Evolutionary conservation across 2,797 vertebrate species (phyloP).

Genomic region (Lycodopsis pacificus): DNA sequence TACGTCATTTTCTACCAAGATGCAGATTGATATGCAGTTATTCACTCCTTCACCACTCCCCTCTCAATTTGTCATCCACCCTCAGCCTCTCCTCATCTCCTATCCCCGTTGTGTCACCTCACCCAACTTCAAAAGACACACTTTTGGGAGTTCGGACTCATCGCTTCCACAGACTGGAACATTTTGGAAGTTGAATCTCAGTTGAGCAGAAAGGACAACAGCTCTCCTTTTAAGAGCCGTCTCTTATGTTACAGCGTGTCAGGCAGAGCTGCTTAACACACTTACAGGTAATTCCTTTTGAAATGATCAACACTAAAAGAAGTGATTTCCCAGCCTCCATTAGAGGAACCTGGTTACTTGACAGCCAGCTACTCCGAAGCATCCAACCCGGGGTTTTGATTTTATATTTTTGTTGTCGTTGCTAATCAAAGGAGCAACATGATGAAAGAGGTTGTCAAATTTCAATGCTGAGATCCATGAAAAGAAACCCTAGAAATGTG

Average conservation of each 20-base stretch:
- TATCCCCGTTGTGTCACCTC: not conserved
- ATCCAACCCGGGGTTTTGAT: slow-evolving; percentile 3
- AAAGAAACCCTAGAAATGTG: slow-evolving; percentile 21
- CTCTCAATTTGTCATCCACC: slow-evolving; percentile 8
- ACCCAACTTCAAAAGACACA: not conserved
- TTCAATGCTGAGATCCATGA: slow-evolving; percentile 25
- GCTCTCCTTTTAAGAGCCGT: not conserved
- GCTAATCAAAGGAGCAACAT: slow-evolving; percentile 36
- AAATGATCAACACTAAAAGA: slow-evolving; percentile 20
- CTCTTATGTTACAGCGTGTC: not conserved
- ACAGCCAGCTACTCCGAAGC: slow-evolving; percentile 13
- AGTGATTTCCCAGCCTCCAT: slow-evolving; percentile 11
- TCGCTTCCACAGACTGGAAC: not conserved
- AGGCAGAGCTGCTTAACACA: slow-evolving; percentile 21
- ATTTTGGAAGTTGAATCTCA: slow-evolving; percentile 17
- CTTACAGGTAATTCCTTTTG: not conserved
- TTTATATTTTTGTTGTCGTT: not conserved
- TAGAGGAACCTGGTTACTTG: not conserved
- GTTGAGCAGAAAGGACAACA: not conserved
- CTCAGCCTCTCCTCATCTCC: not conserved
- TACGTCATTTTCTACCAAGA: not conserved
- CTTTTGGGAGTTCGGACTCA: slow-evolving; percentile 13
- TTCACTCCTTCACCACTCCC: slow-evolving; percentile 16
- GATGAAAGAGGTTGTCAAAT: slow-evolving; percentile 34
- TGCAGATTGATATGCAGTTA: slow-evolving; percentile 2